Base-by-base conservation (phyloP, 2,113 vertebrate species). In the Holacanthus passer region DNA sequence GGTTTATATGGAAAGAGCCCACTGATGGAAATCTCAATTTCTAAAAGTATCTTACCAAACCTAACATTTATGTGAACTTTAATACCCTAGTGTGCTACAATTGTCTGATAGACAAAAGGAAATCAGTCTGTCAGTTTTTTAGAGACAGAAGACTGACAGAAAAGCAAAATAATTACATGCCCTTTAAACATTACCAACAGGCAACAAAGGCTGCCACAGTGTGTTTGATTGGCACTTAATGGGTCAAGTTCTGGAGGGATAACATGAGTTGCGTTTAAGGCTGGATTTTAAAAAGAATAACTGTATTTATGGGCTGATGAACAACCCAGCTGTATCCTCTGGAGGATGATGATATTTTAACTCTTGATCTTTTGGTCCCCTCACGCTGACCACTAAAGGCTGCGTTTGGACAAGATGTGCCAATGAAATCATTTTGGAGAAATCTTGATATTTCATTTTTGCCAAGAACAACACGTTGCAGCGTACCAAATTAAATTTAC, bases 331-430 rank as follows among this genome's bases (percentile, higher is more conserved):
- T 69, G 71, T 65, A 32, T 70, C 41, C 76, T 78, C 79, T 9
- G 0, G 77, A 62, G 77, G 60, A 7, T 27, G 24, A 3, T 13
- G 55, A 81, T 82, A 55, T 82, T 75, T 52, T 73, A 81, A 88
- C 82, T 66, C 45, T 27, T 81, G 70, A 87, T 39, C 32, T 47
- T 67, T 59, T 76, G 39, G 20, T 52, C 41, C 59, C n/a, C n/a
- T 75, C 52, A 31, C 20, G 22, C 47, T 72, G 77, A 79, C 68
- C 50, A 1, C 16, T 55, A 9, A 35, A 7, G 27, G 5, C 64
- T 70, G 24, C 7, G 3, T 73, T 65, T 73, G 55, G 20, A 50
- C 58, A 71, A 35, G 13, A 35, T 39, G 14, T 20, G 37, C 27
- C 73, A 82, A 35, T 17, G 68, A 22, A 69, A 67, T 85, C 7